Percentiles rank a stretch among this genome's conserved stretches.
Conservation (phyloP, 2,888 invertebrate genomes). For the Atethmia centrago region DNA sequence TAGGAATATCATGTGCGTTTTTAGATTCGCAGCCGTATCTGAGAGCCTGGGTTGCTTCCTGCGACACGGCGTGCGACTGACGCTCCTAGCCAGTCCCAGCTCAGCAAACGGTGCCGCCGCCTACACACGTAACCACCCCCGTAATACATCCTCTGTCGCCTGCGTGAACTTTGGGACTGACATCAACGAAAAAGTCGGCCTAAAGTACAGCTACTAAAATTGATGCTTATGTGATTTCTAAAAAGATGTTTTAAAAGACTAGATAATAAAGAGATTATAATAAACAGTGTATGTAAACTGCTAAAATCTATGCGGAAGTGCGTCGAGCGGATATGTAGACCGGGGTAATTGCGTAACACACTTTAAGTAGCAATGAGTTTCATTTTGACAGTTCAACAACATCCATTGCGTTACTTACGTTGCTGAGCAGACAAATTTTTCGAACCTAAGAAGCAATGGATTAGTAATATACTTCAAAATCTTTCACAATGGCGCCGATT, state of each 20-base stretch:
- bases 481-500: too few relatives aligned
- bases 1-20: not conserved
- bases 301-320: constrained; percentile 3
- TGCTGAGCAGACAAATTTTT: too few relatives aligned
- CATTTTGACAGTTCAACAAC: too few relatives aligned
- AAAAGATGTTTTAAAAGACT: constrained; percentile 21
- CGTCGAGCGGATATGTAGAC: not conserved
- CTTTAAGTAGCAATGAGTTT: too few relatives aligned
- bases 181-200: not conserved
- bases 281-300: not conserved
- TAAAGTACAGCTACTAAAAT: not conserved
- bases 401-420: too few relatives aligned
- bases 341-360: not conserved
- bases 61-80: not conserved
- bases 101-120: too few relatives aligned
- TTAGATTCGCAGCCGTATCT: not conserved
- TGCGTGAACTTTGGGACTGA: not conserved
- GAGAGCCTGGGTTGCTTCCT: not conserved
- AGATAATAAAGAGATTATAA: not conserved
- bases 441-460: too few relatives aligned
- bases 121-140: not conserved
- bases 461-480: too few relatives aligned
- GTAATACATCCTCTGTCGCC: not conserved
- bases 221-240: not conserved
- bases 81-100: too few relatives aligned